A percentile compares a stretch with the other conserved stretches of the same genome.
Conservation (phyloP, 2,797 vertebrate species). For the Cheirogaleus major region DNA sequence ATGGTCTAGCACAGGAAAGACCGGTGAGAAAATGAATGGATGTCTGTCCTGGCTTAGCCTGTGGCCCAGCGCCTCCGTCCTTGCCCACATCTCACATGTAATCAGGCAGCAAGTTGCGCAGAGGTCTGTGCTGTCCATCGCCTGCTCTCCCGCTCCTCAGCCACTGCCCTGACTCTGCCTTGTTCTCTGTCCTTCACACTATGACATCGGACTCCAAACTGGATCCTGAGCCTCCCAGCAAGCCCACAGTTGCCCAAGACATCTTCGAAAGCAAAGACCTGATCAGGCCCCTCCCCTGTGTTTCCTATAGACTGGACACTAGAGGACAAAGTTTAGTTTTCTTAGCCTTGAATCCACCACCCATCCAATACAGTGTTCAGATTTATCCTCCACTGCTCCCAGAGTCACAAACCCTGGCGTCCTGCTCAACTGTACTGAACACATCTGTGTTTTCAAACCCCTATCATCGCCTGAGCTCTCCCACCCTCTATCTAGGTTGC, state of each 20-base stretch:
- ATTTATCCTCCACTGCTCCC: not conserved
- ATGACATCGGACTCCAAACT: not conserved
- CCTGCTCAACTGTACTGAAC: not conserved
- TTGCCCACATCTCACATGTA: not conserved
- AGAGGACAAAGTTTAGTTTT: not conserved
- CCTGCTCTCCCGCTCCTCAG: not conserved
- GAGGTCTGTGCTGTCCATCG: not conserved
- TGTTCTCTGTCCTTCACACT: not conserved
- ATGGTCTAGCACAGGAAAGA: not conserved
- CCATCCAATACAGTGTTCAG: not conserved
- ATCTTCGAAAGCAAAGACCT: not conserved
- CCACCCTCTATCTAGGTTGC: not conserved
- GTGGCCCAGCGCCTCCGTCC: not conserved
- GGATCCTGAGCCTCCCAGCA: not conserved
- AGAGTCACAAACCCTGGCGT: not conserved
- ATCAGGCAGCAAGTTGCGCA: not conserved
- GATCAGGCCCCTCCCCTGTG: too few relatives aligned
- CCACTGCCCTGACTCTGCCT: not conserved
- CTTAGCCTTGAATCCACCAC: not conserved
- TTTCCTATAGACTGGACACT: not conserved
- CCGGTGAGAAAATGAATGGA: not conserved
- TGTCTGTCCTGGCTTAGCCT: not conserved
- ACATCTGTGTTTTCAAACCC: not conserved
- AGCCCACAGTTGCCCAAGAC: not conserved
- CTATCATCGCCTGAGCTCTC: not conserved